phyloP scores from a whole-genome alignment of 2,113 vertebrate genomes.

The Hemichromis elongatus region DNA sequence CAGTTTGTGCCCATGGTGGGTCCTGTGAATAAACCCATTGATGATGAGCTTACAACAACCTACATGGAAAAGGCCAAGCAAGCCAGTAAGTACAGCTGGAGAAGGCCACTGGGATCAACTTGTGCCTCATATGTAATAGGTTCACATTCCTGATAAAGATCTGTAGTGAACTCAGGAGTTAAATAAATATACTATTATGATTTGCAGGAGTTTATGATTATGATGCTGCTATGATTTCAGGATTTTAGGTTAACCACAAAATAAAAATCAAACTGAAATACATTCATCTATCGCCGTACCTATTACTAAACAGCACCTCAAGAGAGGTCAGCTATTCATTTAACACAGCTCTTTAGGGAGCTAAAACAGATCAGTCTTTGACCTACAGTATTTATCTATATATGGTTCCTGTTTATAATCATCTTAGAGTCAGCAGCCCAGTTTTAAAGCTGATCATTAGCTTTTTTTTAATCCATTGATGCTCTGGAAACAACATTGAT shows the following conservation, averaged over 20 bases:
- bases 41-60: slow-evolving; percentile 91
- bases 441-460: neutral
- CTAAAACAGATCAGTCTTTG: neutral
- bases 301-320: neutral
- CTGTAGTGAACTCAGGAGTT: neutral
- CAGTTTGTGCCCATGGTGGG: slow-evolving; percentile 97
- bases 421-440: neutral
- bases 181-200: neutral
- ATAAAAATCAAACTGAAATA: neutral
- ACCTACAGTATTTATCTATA: neutral
- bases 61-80: slow-evolving; percentile 94
- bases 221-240: neutral
- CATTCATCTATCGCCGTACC: neutral
- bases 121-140: neutral
- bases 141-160: neutral
- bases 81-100: slow-evolving; percentile 87
- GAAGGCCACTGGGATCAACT: neutral
- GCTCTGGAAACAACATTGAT: neutral
- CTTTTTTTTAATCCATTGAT: neutral
- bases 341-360: neutral
- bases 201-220: neutral
- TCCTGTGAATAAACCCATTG: slow-evolving; percentile 85
- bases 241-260: neutral
- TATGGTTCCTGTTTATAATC: neutral
- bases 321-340: neutral